Evolutionary conservation across 1,140 invertebrate genomes (phyloP).

Genomic region (Drosophila miranda): DNA sequence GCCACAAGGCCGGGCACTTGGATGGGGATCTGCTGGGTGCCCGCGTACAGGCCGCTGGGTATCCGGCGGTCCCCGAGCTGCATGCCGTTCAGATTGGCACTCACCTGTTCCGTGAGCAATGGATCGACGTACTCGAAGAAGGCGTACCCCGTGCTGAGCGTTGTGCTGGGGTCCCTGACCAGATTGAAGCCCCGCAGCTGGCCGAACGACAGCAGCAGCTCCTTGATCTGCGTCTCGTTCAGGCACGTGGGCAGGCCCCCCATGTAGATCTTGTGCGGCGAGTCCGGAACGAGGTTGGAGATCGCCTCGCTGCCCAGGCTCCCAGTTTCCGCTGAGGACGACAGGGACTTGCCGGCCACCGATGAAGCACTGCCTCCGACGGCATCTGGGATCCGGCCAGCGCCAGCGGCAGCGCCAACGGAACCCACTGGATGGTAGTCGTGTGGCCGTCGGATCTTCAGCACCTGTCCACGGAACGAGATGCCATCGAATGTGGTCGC

Average conservation of each 20-base stretch:
- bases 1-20: conserved; percentile 93
- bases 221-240: conserved; percentile 99
- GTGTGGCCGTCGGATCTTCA: conserved; percentile 99
- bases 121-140: conserved; percentile 99
- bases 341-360: conserved; percentile 72
- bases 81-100: conserved; percentile 99
- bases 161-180: conserved; percentile 98
- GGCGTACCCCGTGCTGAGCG: conserved; percentile 99
- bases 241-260: conserved; percentile 99
- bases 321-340: no score
- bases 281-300: conserved; percentile 95
- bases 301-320: conserved; percentile 85
- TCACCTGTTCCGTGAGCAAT: conserved; percentile 98
- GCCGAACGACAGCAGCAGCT: conserved; percentile 97
- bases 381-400: no score
- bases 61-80: conserved; percentile 99
- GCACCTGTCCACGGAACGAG: conserved; percentile 98
- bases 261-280: conserved; percentile 99
- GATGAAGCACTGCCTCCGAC: conserved; percentile 86
- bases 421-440: conserved; percentile 99
- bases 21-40: conserved; percentile 86
- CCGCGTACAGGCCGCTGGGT: conserved; percentile 95
- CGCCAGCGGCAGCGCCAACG: conserved; percentile 82
- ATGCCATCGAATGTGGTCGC: conserved; percentile 99
- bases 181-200: conserved; percentile 98